Conservation (phyloP, 2,888 invertebrate species). For the Ypsolopha sequella region DNA sequence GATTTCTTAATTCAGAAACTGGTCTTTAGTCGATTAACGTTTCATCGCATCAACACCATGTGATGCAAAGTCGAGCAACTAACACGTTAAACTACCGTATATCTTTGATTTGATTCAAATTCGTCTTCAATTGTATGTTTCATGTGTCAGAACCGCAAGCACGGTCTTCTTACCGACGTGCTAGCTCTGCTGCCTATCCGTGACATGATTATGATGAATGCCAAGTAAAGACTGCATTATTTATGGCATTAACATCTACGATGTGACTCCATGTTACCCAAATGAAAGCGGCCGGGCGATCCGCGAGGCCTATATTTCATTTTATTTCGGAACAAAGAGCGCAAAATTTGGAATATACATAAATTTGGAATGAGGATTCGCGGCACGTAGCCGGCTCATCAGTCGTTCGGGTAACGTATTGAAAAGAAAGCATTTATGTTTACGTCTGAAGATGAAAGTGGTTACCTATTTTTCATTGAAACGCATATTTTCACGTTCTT, state of each 20-base stretch:
- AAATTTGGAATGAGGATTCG: background rate
- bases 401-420: slow-evolving; percentile 1
- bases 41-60: no score
- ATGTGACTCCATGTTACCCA: background rate
- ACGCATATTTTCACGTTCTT: no score
- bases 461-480: background rate
- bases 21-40: no score
- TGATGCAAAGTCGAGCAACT: no score
- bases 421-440: slow-evolving; percentile 3
- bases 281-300: no score
- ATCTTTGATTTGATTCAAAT: no score
- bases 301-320: slow-evolving; percentile 4
- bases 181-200: no score
- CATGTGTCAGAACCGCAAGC: no score
- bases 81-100: no score
- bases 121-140: no score
- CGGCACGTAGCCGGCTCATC: slow-evolving; percentile 4
- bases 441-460: background rate
- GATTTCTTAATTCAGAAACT: no score
- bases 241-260: slow-evolving; percentile 34
- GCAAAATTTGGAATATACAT: background rate
- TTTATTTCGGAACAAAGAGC: slow-evolving; percentile 2
- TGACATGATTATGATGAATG: slow-evolving; percentile 50
- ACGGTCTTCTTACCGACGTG: no score
- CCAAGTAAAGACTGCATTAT: slow-evolving; percentile 44